Evolutionary conservation across 2,797 vertebrate species (phyloP).

Genomic region (Clarias platycephalus): DNA sequence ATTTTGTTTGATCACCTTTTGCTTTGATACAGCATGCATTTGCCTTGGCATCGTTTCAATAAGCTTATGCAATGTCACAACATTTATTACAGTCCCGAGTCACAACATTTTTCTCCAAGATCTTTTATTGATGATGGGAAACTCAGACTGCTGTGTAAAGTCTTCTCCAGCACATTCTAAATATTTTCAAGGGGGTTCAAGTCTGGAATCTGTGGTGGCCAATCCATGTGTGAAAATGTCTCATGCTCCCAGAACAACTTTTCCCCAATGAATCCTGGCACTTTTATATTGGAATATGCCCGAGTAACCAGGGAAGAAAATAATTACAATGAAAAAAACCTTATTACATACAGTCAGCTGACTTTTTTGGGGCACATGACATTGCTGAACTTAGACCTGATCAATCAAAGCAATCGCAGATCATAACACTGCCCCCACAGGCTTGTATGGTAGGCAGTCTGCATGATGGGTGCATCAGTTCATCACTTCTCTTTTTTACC

Average conservation of each 20-base stretch:
- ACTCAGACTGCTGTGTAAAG: neutral
- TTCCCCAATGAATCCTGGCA: neutral
- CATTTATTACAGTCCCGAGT: no score
- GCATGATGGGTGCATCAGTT: neutral
- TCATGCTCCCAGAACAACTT: neutral
- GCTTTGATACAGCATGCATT: neutral
- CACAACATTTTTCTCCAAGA: neutral
- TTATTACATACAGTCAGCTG: neutral
- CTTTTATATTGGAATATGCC: no score
- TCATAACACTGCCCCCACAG: no score
- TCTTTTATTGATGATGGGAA: neutral
- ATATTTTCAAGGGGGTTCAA: neutral
- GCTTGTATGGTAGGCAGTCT: no score
- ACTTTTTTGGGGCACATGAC: neutral
- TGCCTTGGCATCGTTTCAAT: no score
- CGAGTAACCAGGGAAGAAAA: no score
- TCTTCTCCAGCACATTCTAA: neutral
- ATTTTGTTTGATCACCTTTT: neutral
- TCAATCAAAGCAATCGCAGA: no score
- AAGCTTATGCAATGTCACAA: no score
- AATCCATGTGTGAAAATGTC: neutral
- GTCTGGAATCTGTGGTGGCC: neutral
- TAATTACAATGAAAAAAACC: neutral
- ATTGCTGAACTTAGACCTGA: neutral
- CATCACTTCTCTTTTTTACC: neutral